A percentile compares a stretch with the other conserved stretches of the same genome.
Conservation (phyloP, 92 coral and sea anemone genomes). For the Zoanthus solanderi region DNA sequence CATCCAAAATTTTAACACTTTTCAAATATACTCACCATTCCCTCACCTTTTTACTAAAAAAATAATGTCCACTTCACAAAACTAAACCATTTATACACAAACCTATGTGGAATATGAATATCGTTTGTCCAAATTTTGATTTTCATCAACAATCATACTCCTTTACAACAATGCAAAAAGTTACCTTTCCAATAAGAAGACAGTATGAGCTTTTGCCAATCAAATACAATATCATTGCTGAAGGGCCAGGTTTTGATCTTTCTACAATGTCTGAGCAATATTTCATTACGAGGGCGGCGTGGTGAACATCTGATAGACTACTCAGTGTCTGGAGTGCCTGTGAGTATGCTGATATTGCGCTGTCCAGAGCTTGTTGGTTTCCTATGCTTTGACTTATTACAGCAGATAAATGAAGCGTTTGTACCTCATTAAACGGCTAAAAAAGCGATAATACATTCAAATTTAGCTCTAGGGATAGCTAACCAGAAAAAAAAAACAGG, state of each 20-base stretch:
- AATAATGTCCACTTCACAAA: no score
- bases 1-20: no score
- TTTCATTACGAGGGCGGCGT: constrained; percentile 68
- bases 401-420: constrained; percentile 80
- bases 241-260: constrained; percentile 49
- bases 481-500: no score
- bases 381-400: constrained; percentile 69
- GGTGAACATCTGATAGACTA: constrained; percentile 67
- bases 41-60: no score
- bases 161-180: not conserved
- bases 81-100: no score
- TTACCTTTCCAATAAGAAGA: constrained; percentile 83
- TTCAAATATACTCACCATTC: no score
- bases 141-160: not conserved
- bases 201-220: constrained; percentile 76
- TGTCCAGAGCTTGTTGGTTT: constrained; percentile 61
- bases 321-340: constrained; percentile 85
- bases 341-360: constrained; percentile 67
- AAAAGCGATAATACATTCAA: not conserved
- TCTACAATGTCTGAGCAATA: constrained; percentile 60
- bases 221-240: constrained; percentile 58
- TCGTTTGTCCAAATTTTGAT: not conserved
- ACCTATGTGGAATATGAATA: no score
- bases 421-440: constrained; percentile 82
- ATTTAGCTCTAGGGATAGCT: no score